phyloP scores from a whole-genome alignment of 2,888 invertebrate genomes.

The Cancer borealis region DNA sequence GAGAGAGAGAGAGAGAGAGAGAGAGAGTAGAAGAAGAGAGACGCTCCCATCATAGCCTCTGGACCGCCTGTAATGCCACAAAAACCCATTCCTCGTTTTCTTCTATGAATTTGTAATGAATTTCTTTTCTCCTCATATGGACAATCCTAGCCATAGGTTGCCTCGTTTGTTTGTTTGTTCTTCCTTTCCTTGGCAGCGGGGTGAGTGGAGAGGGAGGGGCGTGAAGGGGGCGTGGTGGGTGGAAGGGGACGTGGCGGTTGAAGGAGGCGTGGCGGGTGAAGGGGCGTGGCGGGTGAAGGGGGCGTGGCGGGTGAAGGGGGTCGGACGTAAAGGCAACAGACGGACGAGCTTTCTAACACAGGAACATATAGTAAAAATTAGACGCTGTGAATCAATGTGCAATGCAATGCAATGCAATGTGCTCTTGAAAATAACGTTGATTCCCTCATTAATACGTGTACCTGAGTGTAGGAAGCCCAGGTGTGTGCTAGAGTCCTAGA shows the following conservation, averaged over 20 bases:
- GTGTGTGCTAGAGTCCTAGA: no score
- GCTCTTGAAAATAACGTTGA: no score
- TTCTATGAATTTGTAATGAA: constrained; percentile 60
- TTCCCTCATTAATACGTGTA: no score
- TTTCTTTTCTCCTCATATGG: constrained; percentile 28
- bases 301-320: no score
- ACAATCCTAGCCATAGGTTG: not conserved
- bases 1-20: constrained; percentile 34
- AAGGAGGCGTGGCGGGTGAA: no score
- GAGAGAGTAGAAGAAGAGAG: not conserved
- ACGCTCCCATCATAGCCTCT: not conserved
- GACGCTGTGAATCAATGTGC: no score
- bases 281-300: no score
- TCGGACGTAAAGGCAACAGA: no score
- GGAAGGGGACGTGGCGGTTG: not conserved
- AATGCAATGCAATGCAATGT: no score
- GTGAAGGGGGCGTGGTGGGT: not conserved
- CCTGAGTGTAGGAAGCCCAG: no score
- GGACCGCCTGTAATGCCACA: not conserved
- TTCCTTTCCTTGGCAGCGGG: not conserved
- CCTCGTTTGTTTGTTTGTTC: constrained; percentile 36
- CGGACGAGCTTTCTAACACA: not conserved
- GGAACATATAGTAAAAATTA: not conserved
- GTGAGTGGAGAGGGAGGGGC: not conserved
- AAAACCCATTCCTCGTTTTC: not conserved